These are phyloP conservation scores for Cryptophagus acutangulus DNA, from an alignment of 2,888 invertebrate genomes.

Conservation along the genomic window DNA sequence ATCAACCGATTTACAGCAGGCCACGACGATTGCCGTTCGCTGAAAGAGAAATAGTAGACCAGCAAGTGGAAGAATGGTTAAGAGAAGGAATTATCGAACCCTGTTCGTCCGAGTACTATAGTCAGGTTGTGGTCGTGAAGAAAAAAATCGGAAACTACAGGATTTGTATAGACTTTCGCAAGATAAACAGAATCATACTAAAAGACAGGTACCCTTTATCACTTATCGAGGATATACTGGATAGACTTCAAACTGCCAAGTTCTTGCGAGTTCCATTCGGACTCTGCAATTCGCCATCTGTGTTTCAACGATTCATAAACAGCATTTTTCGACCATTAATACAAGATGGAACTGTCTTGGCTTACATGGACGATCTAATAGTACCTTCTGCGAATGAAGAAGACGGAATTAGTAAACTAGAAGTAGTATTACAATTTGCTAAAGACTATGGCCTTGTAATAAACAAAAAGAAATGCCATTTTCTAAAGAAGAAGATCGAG, in stretches of 20 bases:
- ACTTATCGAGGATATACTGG: conserved; percentile 19
- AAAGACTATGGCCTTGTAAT: too few relatives aligned
- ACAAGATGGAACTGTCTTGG: too few relatives aligned
- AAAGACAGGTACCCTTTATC: conserved; percentile 27
- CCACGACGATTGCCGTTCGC: conserved; percentile 22
- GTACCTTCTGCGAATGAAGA: too few relatives aligned
- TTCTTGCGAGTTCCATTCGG: too few relatives aligned
- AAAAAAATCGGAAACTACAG: conserved; percentile 25
- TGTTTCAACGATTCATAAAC: too few relatives aligned
- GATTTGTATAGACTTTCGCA: conserved; percentile 26
- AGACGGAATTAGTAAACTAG: too few relatives aligned
- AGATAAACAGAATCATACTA: conserved; percentile 21
- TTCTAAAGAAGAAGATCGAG: too few relatives aligned
- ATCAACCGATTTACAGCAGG: conserved; percentile 20
- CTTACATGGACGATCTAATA: too few relatives aligned
- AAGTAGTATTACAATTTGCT: too few relatives aligned
- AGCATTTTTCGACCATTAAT: too few relatives aligned
- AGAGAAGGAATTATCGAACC: conserved; percentile 24
- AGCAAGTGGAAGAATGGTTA: conserved; percentile 21
- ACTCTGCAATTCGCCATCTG: too few relatives aligned
- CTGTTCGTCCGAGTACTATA: conserved; percentile 27
- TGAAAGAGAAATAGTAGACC: conserved; percentile 22
- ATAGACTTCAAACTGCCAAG: conserved; percentile 15
- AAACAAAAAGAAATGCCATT: too few relatives aligned
- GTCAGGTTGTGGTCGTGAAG: conserved; percentile 24